Evolutionary conservation across 2,113 vertebrate genomes (phyloP).

Genomic region (Micronycteris hirsuta): DNA sequence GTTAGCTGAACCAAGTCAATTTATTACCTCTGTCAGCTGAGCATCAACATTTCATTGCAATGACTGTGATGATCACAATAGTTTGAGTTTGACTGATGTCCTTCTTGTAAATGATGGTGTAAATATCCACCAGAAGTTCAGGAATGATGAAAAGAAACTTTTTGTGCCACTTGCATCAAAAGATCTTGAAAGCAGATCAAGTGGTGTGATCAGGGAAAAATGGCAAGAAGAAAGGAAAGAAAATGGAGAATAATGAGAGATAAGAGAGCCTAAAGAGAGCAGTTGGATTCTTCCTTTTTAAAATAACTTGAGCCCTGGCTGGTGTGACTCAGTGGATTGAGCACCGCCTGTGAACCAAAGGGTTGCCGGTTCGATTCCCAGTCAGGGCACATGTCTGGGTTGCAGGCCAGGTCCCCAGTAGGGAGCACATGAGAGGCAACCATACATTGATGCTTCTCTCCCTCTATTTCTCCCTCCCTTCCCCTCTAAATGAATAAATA

Average conservation of each 20-base stretch:
- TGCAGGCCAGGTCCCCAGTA: too few relatives aligned
- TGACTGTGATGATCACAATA: not conserved
- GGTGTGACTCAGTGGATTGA: too few relatives aligned
- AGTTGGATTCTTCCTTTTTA: not conserved
- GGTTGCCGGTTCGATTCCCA: too few relatives aligned
- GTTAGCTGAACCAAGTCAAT: not conserved
- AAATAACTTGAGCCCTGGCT: not conserved
- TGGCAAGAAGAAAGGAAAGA: not conserved
- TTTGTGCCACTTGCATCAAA: not conserved
- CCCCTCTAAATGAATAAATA: too few relatives aligned
- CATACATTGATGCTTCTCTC: too few relatives aligned
- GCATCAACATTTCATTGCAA: not conserved
- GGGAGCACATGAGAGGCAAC: too few relatives aligned
- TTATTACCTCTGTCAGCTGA: not conserved
- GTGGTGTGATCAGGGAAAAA: not conserved
- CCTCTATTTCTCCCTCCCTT: too few relatives aligned
- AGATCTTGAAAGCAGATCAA: not conserved
- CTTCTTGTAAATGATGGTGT: not conserved
- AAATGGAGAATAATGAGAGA: not conserved
- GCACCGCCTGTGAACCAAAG: too few relatives aligned
- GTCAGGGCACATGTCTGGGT: too few relatives aligned
- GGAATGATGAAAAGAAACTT: not conserved
- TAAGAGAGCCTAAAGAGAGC: not conserved
- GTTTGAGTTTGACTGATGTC: not conserved
- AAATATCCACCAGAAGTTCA: conserved; percentile 20